Base-by-base conservation (phyloP, 2,888 invertebrate species). In the Hypolimnas misippus region DNA sequence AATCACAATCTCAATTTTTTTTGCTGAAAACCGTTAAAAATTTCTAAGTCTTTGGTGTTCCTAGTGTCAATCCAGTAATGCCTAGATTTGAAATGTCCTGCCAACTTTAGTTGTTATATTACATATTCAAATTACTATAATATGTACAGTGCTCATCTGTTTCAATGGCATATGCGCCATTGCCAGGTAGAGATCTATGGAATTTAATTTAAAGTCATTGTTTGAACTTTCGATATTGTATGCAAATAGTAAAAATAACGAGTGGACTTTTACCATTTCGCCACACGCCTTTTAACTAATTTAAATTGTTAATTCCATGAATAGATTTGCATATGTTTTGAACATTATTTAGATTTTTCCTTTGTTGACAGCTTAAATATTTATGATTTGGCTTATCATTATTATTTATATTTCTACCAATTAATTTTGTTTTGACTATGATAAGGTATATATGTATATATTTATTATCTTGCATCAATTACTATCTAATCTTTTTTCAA, bases 161-260 rank as follows among this genome's bases (percentile, higher is more conserved):
- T 44, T 19, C 17, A 7, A 44, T 44, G 44, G 19, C 19, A 19
- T 44, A n/a, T n/a, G n/a, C n/a, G 19, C 35, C 35, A 44, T 19
- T 7, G 16, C 42, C 17, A 12, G 1, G 19, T 19, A 21, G 42
- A 44, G 10, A 44, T 44, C 12, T 19, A 19, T 19, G 12, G 12
- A 21, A 12, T 7, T 19, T 5, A 21, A 12, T 21, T 33, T 6
- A 31, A 12, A 10, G 12, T 19, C 53, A 54, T 31, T 54, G 31
- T 52, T 35, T 49, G 33, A 53, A 59, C 59, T 59, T 53, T 59
- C 52, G 25, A 44, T 59, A 59, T 59, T 44, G 44, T 35, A 58
- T 58, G 53, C 44, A 25, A 46, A 33, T 33, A 21, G 19, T 53
- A 31, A 52, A 31, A 40, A 25, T 29, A 1, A 40, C 3, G 33